A percentile compares a stretch with the other conserved stretches of the same genome.
Evolutionary conservation across 2,797 vertebrate species (phyloP).

Genomic region (Diplodus puntazzo): DNA sequence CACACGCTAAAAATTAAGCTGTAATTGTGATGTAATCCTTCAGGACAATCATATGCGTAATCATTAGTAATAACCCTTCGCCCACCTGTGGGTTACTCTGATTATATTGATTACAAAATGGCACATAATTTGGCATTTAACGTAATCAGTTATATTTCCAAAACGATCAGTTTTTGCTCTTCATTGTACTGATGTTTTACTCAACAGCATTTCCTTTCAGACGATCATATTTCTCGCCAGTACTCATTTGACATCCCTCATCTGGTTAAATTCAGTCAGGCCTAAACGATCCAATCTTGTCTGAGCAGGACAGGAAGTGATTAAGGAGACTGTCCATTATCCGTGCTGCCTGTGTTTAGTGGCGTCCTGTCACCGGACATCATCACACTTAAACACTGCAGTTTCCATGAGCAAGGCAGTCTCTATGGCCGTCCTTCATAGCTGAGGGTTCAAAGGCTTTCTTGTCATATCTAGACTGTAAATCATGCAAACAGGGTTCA

Average conservation of each 20-base stretch:
- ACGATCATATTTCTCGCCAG: neutral
- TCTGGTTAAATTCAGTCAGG: conserved; percentile 35
- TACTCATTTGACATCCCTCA: neutral
- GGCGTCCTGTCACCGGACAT: conserved; percentile 6
- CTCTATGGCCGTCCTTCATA: neutral
- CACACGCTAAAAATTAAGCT: neutral
- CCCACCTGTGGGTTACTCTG: neutral
- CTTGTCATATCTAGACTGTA: neutral
- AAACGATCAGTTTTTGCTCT: neutral
- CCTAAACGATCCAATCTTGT: conserved; percentile 23
- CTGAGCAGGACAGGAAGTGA: conserved; percentile 55
- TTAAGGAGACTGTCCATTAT: conserved; percentile 43
- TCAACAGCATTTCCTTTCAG: conserved; percentile 5
- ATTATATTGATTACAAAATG: conserved; percentile 32
- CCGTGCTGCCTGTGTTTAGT: conserved; percentile 22
- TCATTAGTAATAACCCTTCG: conserved; percentile 33
- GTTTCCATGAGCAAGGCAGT: conserved; percentile 10
- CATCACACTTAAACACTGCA: neutral
- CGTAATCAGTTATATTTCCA: neutral
- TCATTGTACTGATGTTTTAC: neutral
- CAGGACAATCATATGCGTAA: conserved; percentile 14
- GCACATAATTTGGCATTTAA: neutral
- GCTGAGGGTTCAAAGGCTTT: neutral
- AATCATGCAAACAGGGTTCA: conserved; percentile 11
- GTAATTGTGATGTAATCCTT: conserved; percentile 5